These are phyloP conservation scores for Desmodus rotundus DNA, from an alignment of 2,113 vertebrate species.

Conservation along the genomic window DNA sequence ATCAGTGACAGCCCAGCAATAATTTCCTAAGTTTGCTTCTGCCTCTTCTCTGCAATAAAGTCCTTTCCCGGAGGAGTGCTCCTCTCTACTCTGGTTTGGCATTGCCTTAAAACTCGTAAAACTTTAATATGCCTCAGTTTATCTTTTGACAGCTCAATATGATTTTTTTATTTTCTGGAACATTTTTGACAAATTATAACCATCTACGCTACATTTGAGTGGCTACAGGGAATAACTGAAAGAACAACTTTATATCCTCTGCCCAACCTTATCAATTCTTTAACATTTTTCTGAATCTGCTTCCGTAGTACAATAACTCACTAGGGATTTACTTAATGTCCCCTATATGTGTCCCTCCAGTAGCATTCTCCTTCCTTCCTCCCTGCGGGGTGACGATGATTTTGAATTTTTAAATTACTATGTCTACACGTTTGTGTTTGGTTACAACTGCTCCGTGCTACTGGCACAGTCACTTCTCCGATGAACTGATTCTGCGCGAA, in stretches of 20 bases:
- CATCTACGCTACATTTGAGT: background rate
- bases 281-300: background rate
- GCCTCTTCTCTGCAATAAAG: background rate
- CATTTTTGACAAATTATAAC: background rate
- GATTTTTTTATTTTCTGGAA: background rate
- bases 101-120: background rate
- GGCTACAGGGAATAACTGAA: background rate
- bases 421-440: background rate
- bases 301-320: background rate
- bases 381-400: background rate
- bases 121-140: background rate
- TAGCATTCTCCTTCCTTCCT: background rate
- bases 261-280: background rate
- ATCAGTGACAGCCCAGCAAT: background rate
- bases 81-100: background rate
- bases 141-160: background rate
- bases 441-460: background rate
- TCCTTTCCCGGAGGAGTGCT: background rate
- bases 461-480: background rate
- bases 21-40: background rate
- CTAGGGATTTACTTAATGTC: background rate
- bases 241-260: background rate
- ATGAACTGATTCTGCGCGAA: background rate
- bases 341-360: background rate
- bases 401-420: background rate